A percentile compares a stretch with the other conserved stretches of the same genome.
These are phyloP conservation scores for Asteroscopus sphinx DNA, from an alignment of 2,888 invertebrate genomes.

Conservation along the genomic window DNA sequence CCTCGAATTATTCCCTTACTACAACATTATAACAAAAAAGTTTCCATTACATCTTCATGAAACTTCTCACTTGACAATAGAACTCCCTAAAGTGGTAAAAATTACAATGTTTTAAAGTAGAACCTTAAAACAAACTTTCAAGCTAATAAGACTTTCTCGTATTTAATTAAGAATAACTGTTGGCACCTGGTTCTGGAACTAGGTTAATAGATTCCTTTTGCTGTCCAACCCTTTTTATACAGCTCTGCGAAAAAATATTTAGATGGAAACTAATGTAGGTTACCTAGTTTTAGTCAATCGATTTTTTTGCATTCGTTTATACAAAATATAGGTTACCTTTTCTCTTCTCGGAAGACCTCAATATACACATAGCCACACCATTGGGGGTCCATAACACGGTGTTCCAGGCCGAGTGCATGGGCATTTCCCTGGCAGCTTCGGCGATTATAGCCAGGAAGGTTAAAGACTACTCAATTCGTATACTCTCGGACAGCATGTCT, in stretches of 20 bases:
- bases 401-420: too few relatives aligned
- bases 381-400: too few relatives aligned
- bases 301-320: constrained; percentile 31
- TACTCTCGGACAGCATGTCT: too few relatives aligned
- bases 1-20: too few relatives aligned
- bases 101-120: constrained; percentile 50
- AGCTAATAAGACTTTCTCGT: constrained; percentile 54
- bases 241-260: constrained; percentile 28
- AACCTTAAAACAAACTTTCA: constrained; percentile 49
- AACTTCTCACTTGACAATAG: constrained; percentile 36
- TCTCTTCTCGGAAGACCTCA: too few relatives aligned
- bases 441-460: too few relatives aligned
- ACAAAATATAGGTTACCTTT: too few relatives aligned
- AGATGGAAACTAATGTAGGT: constrained; percentile 40
- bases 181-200: constrained; percentile 59
- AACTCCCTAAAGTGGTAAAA: constrained; percentile 45
- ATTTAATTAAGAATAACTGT: constrained; percentile 65
- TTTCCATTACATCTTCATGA: constrained; percentile 17
- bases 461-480: too few relatives aligned
- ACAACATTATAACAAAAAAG: constrained; percentile 13
- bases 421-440: too few relatives aligned
- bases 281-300: constrained; percentile 31
- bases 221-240: constrained; percentile 35
- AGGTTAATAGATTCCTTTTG: constrained; percentile 63
- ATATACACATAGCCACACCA: too few relatives aligned